Evolutionary conservation across 2,888 invertebrate species (phyloP).

Genomic region (Drosophila mettleri): DNA sequence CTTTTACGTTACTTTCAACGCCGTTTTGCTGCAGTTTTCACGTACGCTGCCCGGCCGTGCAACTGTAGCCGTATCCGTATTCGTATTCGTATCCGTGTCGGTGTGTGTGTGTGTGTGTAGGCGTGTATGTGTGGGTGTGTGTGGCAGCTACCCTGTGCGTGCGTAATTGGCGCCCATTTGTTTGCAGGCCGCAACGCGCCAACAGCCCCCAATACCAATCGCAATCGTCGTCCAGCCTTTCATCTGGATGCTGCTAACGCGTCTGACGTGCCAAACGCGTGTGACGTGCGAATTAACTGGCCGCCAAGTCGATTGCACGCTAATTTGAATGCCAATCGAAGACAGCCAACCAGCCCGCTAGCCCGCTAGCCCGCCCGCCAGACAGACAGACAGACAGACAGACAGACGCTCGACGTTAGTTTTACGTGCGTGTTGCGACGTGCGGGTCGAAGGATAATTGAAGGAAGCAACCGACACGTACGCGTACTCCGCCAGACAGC

Average conservation of each 20-base stretch:
- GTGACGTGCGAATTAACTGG: slow-evolving; percentile 72
- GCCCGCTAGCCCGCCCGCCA: slow-evolving; percentile 13
- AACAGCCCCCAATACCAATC: slow-evolving; percentile 18
- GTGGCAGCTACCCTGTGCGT: slow-evolving; percentile 55
- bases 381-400: slow-evolving; percentile 4
- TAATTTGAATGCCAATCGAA: slow-evolving; percentile 81
- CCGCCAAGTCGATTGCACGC: slow-evolving; percentile 65
- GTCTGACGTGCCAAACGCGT: slow-evolving; percentile 70
- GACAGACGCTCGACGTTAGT: slow-evolving; percentile 37
- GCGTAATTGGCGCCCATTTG: slow-evolving; percentile 77
- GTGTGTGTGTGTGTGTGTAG: slow-evolving; percentile 41
- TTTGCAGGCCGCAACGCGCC: slow-evolving; percentile 56
- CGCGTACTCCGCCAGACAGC: slow-evolving; percentile 56
- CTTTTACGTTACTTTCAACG: slow-evolving; percentile 56
- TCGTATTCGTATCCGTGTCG: slow-evolving; percentile 51
- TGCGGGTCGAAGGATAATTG: slow-evolving; percentile 67
- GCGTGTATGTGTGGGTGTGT: slow-evolving; percentile 25
- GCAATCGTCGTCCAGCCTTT: slow-evolving; percentile 5
- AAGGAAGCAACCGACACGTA: slow-evolving; percentile 74
- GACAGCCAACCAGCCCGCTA: slow-evolving; percentile 16
- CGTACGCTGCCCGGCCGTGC: slow-evolving; percentile 71
- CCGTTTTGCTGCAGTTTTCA: slow-evolving; percentile 68
- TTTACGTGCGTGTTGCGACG: slow-evolving; percentile 41
- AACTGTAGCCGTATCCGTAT: slow-evolving; percentile 52
- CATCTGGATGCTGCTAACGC: slow-evolving; percentile 60